Conservation (phyloP, 1,140 invertebrate species). For the Manduca sexta region DNA sequence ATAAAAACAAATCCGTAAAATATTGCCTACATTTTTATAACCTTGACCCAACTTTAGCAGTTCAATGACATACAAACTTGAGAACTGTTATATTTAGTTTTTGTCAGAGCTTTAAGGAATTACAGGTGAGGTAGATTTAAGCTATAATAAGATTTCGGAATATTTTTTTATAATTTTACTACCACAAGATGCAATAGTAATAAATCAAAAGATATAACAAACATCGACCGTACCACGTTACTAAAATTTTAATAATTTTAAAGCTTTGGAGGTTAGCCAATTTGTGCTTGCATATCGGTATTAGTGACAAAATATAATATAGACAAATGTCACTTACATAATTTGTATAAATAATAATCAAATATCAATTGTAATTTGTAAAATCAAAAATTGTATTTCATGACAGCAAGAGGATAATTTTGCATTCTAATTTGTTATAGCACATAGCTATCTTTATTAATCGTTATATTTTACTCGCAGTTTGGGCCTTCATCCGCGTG, state of each 20-base stretch:
- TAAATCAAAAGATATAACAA: slow-evolving; percentile 14
- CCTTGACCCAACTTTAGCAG: slow-evolving; percentile 12
- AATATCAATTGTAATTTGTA: too few species aligned
- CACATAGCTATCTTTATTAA: too few species aligned
- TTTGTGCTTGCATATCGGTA: slow-evolving; percentile 8
- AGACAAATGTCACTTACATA: slow-evolving; percentile 10
- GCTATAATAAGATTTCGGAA: too few species aligned
- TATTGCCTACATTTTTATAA: slow-evolving; percentile 3
- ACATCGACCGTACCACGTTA: slow-evolving; percentile 1
- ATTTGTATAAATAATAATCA: not conserved
- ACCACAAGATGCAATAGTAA: slow-evolving; percentile 5
- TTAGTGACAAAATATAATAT: slow-evolving; percentile 12
- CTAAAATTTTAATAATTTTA: slow-evolving; percentile 7
- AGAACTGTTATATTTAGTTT: not conserved
- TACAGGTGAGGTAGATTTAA: too few species aligned
- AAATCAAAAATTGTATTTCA: too few species aligned
- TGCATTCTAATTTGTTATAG: too few species aligned
- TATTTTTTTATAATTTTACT: not conserved
- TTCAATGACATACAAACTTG: slow-evolving; percentile 6
- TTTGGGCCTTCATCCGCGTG: too few species aligned
- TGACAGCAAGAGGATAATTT: too few species aligned
- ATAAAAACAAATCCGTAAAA: too few species aligned
- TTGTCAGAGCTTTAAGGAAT: too few species aligned
- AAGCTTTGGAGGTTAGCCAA: slow-evolving; percentile 21
- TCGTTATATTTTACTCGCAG: too few species aligned